Evolutionary conservation across 1,140 invertebrate genomes (phyloP), one percentile per base, ranked within the genome.

Genomic region (Drosophila ercepeae): DNA sequence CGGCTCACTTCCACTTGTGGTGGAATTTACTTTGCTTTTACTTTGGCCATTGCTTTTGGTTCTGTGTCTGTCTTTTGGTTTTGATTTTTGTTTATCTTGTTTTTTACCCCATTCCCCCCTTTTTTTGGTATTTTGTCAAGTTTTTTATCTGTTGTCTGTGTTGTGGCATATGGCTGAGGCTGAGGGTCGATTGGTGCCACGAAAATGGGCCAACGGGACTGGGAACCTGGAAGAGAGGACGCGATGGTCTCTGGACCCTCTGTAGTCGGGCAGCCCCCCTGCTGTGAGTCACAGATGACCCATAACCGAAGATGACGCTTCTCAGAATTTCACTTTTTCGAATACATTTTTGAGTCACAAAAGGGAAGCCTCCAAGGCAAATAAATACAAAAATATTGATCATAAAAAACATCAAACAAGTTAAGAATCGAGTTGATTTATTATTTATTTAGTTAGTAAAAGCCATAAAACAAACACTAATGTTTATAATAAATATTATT

Each of bases 121-220:
- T 2, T 21, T 21, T 21, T 21, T 21, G 21, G 21, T 74, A 51
- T 21, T 21, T 21, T 2, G 21, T 74, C 46, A 65, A 81, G 49
- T 60, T 79, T 79, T 72, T 79, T 78, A 78, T 78, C 76, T 78
- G 36, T 36, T 52, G 48, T 44, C 19, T 4, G 7, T 27, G 13
- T 19, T 42, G 32, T 73, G 49, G 49, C 68, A 59, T 75, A 57
- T 65, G 72, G 51, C 54, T 74, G 44, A 42, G 29, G 42, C 32
- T 58, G 41, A 50, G 60, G 48, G 69, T 75, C 73, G 48, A 78
- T 59, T 60, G 59, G 27, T 67, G 64, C 13, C 64, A 32, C 61
- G 13, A 53, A 67, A 68, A 45, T 44, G 60, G 64, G 64, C 41
- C 41, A 53, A 67, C 23, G 45, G 55, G 21, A 59, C 32, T 23